Percentiles rank a stretch among this genome's conserved stretches.
Evolutionary conservation across 2,797 vertebrate genomes (phyloP).

Genomic region (Poecilia velifera): DNA sequence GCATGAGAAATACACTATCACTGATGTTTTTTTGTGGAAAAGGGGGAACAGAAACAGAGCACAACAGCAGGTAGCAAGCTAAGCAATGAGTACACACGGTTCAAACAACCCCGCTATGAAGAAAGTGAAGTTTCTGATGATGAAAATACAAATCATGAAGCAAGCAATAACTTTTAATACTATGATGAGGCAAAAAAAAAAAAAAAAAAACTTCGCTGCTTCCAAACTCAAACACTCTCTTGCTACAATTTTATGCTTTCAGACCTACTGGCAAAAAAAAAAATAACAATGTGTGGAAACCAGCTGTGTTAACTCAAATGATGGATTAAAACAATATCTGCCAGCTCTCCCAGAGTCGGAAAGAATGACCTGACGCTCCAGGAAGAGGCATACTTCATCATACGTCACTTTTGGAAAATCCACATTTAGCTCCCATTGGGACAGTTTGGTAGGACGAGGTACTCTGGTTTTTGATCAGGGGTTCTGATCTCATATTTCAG

Average conservation of each 20-base stretch:
- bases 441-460: background rate
- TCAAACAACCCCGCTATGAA: background rate
- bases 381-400: background rate
- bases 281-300: conserved; percentile 13
- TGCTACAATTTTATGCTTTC: background rate
- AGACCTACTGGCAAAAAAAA: background rate
- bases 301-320: conserved; percentile 2
- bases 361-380: background rate
- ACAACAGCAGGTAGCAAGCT: background rate
- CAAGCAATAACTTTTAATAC: conserved; percentile 6
- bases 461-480: background rate
- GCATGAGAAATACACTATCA: background rate
- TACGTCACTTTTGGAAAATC: background rate
- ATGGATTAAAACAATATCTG: conserved; percentile 14
- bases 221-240: background rate
- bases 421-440: background rate
- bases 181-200: background rate
- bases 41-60: conserved; percentile 16
- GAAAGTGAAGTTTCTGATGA: background rate
- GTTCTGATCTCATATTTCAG: background rate
- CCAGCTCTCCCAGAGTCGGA: conserved; percentile 21
- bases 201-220: background rate
- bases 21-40: conserved; percentile 16
- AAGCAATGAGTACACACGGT: background rate
- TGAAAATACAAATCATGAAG: background rate